Percentiles rank a stretch among this genome's conserved stretches.
Evolutionary conservation across 2,797 vertebrate species (phyloP).

Genomic region (Onychomys arenicola): DNA sequence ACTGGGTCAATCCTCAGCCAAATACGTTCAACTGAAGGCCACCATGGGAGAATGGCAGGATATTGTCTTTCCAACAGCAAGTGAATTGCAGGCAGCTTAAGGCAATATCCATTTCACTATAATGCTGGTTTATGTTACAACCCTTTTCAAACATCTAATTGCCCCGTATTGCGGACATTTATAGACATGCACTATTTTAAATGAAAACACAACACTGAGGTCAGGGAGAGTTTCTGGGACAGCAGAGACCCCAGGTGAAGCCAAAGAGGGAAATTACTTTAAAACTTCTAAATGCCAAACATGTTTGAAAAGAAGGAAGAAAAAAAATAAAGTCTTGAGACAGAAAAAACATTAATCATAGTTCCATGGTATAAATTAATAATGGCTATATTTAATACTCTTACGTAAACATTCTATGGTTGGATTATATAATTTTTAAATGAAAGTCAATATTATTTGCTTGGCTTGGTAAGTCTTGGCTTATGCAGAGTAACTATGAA

Average conservation of each 20-base stretch:
- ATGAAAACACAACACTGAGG: conserved; percentile 92
- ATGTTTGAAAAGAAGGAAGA: conserved; percentile 79
- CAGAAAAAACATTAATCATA: conserved; percentile 83
- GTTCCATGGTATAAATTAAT: conserved; percentile 80
- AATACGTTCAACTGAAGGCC: conserved; percentile 91
- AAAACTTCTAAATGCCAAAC: conserved; percentile 88
- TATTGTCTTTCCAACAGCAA: conserved; percentile 93
- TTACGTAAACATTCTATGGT: conserved; percentile 72
- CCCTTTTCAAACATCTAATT: conserved; percentile 92
- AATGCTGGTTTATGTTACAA: conserved; percentile 93
- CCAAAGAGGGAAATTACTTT: conserved; percentile 89
- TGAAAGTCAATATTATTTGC: conserved; percentile 82
- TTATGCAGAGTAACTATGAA: conserved; percentile 72
- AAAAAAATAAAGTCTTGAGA: conserved; percentile 78
- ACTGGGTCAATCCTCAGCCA: conserved; percentile 89
- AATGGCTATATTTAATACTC: conserved; percentile 78
- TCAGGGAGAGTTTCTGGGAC: conserved; percentile 90
- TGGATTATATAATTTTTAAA: conserved; percentile 81
- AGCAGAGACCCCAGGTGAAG: conserved; percentile 89
- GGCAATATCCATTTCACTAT: conserved; percentile 91
- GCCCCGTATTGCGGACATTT: conserved; percentile 91
- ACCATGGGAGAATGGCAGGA: conserved; percentile 92
- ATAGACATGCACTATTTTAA: conserved; percentile 91
- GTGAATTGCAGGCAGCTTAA: conserved; percentile 91
- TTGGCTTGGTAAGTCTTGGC: conserved; percentile 77